Evolutionary conservation across 2,113 vertebrate genomes (phyloP), one percentile per base, ranked within the genome.

Genomic region (Indicator indicator): DNA sequence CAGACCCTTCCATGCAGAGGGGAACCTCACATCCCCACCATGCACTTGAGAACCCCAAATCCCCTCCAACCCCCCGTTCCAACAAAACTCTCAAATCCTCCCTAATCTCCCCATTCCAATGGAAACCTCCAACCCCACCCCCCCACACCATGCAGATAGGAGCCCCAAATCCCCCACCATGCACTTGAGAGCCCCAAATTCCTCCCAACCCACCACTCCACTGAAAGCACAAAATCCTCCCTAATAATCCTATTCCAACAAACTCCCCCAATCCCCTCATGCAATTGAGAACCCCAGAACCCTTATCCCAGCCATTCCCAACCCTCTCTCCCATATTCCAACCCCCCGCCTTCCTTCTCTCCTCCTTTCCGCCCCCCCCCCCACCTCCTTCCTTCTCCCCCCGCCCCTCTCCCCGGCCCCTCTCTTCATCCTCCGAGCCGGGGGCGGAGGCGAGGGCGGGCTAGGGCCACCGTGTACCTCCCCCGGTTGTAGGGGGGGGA

Each of bases 81-180:
- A n/a, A 24, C 9, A 9, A 48, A 38, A 50, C 12, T 24, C 23
- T 0, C 0, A 20, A 30, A 42, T 54, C 19, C 58, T 15, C n/a
- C 20, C 12, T n/a, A 54, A 54, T 7, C 24, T 6, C 50, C 7
- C 27, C 38, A 42, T 44, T 23, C 62, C 62, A 27, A 11, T 11
- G 33, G 15, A 63, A 27, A 13, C 33, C 21, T 20, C 59, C 21
- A 33, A 56, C 28, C 28, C 28, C 11, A 12, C 50, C 16, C 7
- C 11, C 15, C 15, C 42, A 16, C 42, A 44, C 42, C 16, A 19
- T 11, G 27, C 6, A 32, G 8, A 0, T 58, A 5, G 21, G 7
- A 85, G 27, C 6, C n/a, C 9, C 36, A 38, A 60, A 44, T 46
- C 5, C 7, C 50, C 50, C 50, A 52, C 21, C 12, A 11, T 9